These are phyloP conservation scores for Pituophis catenifer DNA, from an alignment of 2,113 vertebrate genomes.

Conservation along the genomic window DNA sequence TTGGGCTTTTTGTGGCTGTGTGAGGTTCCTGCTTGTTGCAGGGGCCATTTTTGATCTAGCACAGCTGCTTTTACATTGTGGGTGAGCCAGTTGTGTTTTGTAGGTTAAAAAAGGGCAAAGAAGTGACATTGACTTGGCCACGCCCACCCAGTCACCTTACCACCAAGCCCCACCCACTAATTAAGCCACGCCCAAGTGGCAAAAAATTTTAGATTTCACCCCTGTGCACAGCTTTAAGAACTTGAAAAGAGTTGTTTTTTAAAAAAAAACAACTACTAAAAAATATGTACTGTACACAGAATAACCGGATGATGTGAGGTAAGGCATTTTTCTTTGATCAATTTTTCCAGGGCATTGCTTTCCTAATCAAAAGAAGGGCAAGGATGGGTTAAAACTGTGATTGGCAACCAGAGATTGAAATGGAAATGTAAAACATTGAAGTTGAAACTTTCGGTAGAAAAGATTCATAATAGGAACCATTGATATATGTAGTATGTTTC, in stretches of 20 bases:
- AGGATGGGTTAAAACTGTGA: not conserved
- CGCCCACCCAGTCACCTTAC: too few relatives aligned
- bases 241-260: not conserved
- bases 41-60: too few relatives aligned
- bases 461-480: not conserved
- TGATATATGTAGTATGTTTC: not conserved
- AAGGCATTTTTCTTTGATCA: not conserved
- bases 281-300: not conserved
- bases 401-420: not conserved
- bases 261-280: not conserved
- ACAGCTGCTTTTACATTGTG: too few relatives aligned
- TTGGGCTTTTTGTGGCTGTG: too few relatives aligned
- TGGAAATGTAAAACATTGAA: not conserved
- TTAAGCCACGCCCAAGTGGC: too few relatives aligned
- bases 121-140: too few relatives aligned
- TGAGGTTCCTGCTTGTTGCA: too few relatives aligned
- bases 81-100: too few relatives aligned
- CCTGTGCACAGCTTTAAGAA: not conserved
- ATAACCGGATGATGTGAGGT: not conserved
- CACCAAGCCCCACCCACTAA: too few relatives aligned
- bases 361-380: not conserved
- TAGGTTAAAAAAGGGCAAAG: too few relatives aligned
- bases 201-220: too few relatives aligned
- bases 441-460: not conserved
- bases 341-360: not conserved